These are phyloP conservation scores for Amia ocellicauda DNA, from an alignment of 2,113 vertebrate species.

Conservation along the genomic window DNA sequence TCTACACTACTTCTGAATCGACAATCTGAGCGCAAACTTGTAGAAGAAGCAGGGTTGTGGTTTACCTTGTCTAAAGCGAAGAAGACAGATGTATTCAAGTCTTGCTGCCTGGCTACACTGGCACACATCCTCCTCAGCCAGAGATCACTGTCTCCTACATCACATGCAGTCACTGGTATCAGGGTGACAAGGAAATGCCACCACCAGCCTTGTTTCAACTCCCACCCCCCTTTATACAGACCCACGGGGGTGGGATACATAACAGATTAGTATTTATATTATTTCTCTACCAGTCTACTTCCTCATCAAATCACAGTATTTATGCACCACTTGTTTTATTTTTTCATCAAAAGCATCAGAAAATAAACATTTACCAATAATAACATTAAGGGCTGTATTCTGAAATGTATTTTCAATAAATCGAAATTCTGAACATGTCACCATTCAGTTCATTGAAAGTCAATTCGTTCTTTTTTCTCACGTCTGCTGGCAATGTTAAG, in stretches of 20 bases:
- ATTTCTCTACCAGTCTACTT: conserved; percentile 31
- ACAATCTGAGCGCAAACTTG: conserved; percentile 50
- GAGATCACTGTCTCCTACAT: conserved; percentile 83
- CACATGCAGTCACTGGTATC: conserved; percentile 78
- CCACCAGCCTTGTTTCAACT: conserved; percentile 48
- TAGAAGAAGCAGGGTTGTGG: conserved; percentile 35
- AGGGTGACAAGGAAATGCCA: conserved; percentile 72
- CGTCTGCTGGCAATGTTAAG: no score
- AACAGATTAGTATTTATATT: conserved; percentile 45
- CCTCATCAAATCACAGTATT: no score
- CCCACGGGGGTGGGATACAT: conserved; percentile 46
- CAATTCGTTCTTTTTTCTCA: no score
- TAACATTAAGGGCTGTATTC: no score
- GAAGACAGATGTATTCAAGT: conserved; percentile 68
- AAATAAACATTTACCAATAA: no score
- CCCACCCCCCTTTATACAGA: conserved; percentile 47
- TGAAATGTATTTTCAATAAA: no score
- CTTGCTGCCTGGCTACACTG: conserved; percentile 69
- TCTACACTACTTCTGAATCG: conserved; percentile 35
- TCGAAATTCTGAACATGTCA: no score
- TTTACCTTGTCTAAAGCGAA: conserved; percentile 69
- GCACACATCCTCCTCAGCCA: conserved; percentile 81
- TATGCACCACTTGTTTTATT: no score
- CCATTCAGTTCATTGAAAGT: no score
- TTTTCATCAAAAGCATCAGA: no score